phyloP scores from a whole-genome alignment of 2,888 invertebrate genomes.

The Anarsia innoxiella region DNA sequence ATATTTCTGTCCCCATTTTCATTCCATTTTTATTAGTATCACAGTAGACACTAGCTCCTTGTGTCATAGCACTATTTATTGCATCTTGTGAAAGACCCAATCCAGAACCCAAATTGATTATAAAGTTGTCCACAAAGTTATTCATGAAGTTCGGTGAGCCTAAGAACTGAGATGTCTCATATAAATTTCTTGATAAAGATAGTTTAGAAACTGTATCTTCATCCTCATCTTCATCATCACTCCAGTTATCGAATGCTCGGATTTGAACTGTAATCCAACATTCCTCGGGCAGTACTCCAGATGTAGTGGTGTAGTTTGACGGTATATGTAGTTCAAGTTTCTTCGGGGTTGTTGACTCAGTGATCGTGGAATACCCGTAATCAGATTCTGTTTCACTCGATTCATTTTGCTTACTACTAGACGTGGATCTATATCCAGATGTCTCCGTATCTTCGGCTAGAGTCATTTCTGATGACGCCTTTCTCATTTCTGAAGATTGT shows the following conservation, averaged over 20 bases:
- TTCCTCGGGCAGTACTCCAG: constrained; percentile 68
- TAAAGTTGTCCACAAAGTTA: constrained; percentile 80
- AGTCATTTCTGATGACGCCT: constrained; percentile 29
- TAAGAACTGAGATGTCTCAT: constrained; percentile 70
- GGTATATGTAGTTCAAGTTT: constrained; percentile 61
- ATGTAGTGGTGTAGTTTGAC: constrained; percentile 47
- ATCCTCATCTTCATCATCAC: constrained; percentile 55
- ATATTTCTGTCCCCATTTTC: constrained; percentile 76
- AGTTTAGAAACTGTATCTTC: constrained; percentile 42
- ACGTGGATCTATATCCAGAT: constrained; percentile 73
- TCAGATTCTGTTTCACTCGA: constrained; percentile 75
- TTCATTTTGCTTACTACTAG: constrained; percentile 58
- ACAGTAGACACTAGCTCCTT: constrained; percentile 81
- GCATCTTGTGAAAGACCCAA: constrained; percentile 74
- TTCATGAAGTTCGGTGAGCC: constrained; percentile 81
- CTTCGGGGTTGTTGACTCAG: constrained; percentile 75
- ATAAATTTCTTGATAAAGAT: constrained; percentile 47
- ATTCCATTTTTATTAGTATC: constrained; percentile 56
- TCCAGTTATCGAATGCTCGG: constrained; percentile 49
- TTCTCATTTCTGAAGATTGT: constrained; percentile 19
- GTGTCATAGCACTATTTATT: constrained; percentile 72
- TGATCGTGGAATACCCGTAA: constrained; percentile 78
- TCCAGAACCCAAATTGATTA: constrained; percentile 72
- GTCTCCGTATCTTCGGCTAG: constrained; percentile 62
- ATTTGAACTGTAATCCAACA: constrained; percentile 65